phyloP scores from a whole-genome alignment of 2,888 invertebrate genomes.

The Drosophila ustulata region DNA sequence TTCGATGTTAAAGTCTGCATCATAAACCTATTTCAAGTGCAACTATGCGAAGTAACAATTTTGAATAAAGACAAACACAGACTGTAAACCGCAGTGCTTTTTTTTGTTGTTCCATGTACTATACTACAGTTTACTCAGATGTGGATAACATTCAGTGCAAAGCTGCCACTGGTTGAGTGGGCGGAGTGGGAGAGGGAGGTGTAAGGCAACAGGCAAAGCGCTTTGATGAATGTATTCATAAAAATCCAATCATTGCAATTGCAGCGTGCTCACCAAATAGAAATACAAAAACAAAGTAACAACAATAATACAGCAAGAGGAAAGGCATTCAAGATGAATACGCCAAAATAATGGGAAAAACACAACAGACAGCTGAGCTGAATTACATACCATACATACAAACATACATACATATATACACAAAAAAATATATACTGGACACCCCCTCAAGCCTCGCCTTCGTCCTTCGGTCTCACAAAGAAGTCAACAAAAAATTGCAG shows the following conservation, averaged over 20 bases:
- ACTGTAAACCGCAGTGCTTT: conserved; percentile 14
- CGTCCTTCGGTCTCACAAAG: conserved; percentile 26
- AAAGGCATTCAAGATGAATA: conserved; percentile 73
- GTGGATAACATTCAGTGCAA: not conserved
- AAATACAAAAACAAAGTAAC: conserved; percentile 33
- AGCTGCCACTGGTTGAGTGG: conserved; percentile 12
- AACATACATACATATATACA: not conserved
- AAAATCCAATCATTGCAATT: conserved; percentile 82
- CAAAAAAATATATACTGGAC: not conserved
- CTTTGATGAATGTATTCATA: conserved; percentile 81
- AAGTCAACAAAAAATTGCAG: conserved; percentile 73
- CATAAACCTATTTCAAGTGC: not conserved
- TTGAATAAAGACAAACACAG: conserved; percentile 19
- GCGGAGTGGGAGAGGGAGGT: not conserved
- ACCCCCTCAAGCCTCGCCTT: not conserved
- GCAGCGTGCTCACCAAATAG: conserved; percentile 60
- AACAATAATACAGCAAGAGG: conserved; percentile 28
- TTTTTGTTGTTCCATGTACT: not conserved
- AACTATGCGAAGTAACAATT: conserved; percentile 1
- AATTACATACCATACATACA: not conserved
- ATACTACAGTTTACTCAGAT: not conserved
- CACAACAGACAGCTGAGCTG: conserved; percentile 70
- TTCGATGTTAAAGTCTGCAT: not conserved
- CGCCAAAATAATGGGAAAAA: conserved; percentile 76
- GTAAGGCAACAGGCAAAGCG: conserved; percentile 8